Evolutionary conservation across 2,797 vertebrate genomes (phyloP).

Genomic region (Oreonectes daqikongensis): DNA sequence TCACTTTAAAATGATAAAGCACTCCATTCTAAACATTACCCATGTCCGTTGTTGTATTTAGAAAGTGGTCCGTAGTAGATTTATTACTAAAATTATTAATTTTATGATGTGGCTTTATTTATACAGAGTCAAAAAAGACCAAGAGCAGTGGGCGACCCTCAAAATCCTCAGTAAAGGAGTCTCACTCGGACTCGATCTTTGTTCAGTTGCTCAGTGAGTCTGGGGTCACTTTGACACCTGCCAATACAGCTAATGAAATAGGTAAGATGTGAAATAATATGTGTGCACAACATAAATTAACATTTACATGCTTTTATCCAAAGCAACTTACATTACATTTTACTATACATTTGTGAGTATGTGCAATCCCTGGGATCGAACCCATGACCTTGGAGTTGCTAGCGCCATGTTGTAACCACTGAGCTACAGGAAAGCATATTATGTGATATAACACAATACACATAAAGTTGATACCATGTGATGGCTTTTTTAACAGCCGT

Average conservation of each 20-base stretch:
- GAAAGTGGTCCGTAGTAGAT: background rate
- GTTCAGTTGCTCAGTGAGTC: slow-evolving; percentile 79
- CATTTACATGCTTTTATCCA: too few relatives aligned
- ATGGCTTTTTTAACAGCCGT: slow-evolving; percentile 73
- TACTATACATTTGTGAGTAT: too few relatives aligned
- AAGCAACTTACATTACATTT: too few relatives aligned
- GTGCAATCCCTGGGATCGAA: too few relatives aligned
- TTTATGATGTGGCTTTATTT: slow-evolving; percentile 42
- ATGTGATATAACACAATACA: too few relatives aligned
- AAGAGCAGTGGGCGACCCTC: slow-evolving; percentile 67
- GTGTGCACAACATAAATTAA: too few relatives aligned
- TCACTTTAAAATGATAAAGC: too few relatives aligned
- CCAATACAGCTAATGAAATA: slow-evolving; percentile 85
- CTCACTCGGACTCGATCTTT: slow-evolving; percentile 77
- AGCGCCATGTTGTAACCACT: too few relatives aligned
- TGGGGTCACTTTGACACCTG: slow-evolving; percentile 82
- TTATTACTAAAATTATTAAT: background rate
- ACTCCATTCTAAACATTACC: too few relatives aligned
- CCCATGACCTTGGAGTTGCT: too few relatives aligned
- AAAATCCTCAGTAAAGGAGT: slow-evolving; percentile 66
- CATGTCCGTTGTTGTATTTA: too few relatives aligned
- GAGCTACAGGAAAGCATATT: too few relatives aligned
- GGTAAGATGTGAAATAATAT: slow-evolving; percentile 76
- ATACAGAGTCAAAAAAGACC: slow-evolving; percentile 82
- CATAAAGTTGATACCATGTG: background rate